Evolutionary conservation across 23 tunicate species (phyloP), one percentile per base, ranked within the genome.

Genomic region (Phallusia fumigata): DNA sequence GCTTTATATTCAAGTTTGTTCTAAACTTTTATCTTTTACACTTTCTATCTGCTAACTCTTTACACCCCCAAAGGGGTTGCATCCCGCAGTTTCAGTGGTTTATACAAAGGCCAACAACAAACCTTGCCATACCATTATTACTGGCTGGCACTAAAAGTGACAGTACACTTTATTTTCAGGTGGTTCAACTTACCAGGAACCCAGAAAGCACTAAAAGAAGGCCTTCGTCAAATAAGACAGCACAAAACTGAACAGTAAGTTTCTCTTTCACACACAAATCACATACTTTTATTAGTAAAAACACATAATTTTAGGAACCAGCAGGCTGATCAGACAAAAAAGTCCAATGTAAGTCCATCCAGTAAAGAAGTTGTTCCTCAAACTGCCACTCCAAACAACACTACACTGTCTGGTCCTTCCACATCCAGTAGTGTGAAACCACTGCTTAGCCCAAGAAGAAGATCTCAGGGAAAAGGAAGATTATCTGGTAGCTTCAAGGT

Each of bases 401-500:
- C 6, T 21, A 18, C 77, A 53, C 30, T 75, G 11, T 69, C 87
- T 40, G 15, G 58, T 65, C 78, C 88, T 31, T 30, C 73, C 3
- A 32, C 74, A 21, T n/a, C 74, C 16, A 52, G n/a, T 32, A 80
- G 28, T 30, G 86, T 74, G 35, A 87, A 87, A 81, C 91, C 91
- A 26, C 86, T 87, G 8, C 82, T 87, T 21, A 81, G 85, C 76
- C 91, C 91, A 5, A 81, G 91, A 44, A 51, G 91, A 22, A 81
- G 76, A 35, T 81, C 86, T 10, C n/a, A 30, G 0, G 82, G 82
- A 35, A 87, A 76, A 81, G 69, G 69, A 58, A 58, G 69, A 24
- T 58, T 58, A 24, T 58, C 69, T 6, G 69, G 69, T 3, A 21
- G 5, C 26, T 58, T 58, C 3, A 58, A 58, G 69, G 69, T 58